phyloP scores from a whole-genome alignment of 2,797 vertebrate genomes.

The Bryconaethiops microstoma region DNA sequence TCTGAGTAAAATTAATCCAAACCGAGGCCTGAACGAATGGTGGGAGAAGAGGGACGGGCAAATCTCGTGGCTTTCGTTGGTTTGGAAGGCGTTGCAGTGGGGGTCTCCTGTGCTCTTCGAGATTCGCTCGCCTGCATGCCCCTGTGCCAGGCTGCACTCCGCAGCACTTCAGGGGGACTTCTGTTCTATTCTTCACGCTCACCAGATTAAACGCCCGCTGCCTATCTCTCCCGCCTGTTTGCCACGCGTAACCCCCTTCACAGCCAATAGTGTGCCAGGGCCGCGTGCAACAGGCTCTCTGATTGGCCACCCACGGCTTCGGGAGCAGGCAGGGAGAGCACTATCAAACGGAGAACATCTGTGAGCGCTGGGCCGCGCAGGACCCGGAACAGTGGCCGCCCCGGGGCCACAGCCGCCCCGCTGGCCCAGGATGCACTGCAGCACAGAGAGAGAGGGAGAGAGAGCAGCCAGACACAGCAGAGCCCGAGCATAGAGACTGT shows the following conservation, averaged over 20 bases:
- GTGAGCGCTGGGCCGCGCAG: constrained; percentile 81
- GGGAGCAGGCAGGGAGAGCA: constrained; percentile 67
- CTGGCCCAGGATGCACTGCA: constrained; percentile 78
- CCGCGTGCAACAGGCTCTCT: constrained; percentile 74
- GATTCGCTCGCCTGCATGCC: constrained; percentile 75
- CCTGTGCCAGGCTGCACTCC: constrained; percentile 69
- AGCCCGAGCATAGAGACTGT: constrained; percentile 45
- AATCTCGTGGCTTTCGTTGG: constrained; percentile 5
- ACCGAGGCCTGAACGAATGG: background rate
- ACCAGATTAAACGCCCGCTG: constrained; percentile 75
- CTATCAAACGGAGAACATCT: constrained; percentile 86
- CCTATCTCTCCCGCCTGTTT: constrained; percentile 63
- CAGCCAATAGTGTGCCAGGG: constrained; percentile 70
- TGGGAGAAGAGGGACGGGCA: background rate
- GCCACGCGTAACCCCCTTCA: constrained; percentile 66
- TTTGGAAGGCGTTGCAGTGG: constrained; percentile 47
- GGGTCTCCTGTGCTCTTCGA: constrained; percentile 44
- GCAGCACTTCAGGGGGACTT: constrained; percentile 78
- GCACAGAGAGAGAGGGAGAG: constrained; percentile 7
- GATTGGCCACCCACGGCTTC: constrained; percentile 80
- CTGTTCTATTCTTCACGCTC: constrained; percentile 80
- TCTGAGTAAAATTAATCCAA: background rate
- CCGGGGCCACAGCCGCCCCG: constrained; percentile 74
- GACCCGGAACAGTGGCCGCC: constrained; percentile 80
- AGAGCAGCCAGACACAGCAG: constrained; percentile 68